A percentile compares a stretch with the other conserved stretches of the same genome.
Evolutionary conservation across 1,140 invertebrate species (phyloP).

Genomic region (Zaprionus ghesquierei): DNA sequence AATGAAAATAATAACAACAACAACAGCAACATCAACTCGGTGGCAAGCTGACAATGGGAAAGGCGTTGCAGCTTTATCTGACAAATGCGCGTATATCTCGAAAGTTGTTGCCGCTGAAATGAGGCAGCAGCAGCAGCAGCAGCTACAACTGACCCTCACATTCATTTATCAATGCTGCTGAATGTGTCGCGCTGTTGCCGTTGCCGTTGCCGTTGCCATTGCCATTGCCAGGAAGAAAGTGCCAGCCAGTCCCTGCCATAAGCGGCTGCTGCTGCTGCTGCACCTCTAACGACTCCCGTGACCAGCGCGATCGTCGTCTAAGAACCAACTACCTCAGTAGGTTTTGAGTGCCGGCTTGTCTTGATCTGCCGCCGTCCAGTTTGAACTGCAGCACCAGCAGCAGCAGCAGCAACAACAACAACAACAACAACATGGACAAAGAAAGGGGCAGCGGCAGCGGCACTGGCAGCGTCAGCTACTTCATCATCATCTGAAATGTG

Average conservation of each 20-base stretch:
- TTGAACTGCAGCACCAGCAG: slow-evolving; percentile 4
- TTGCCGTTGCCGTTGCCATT: background rate
- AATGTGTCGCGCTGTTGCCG: slow-evolving; percentile 34
- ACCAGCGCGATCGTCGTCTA: slow-evolving; percentile 21
- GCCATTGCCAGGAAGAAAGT: no score
- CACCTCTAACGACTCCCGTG: slow-evolving; percentile 44
- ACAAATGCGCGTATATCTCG: slow-evolving; percentile 78
- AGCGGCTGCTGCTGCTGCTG: slow-evolving; percentile 25
- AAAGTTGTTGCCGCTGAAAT: slow-evolving; percentile 65
- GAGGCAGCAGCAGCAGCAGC: slow-evolving; percentile 13
- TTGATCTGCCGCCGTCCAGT: slow-evolving; percentile 58
- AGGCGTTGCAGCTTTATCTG: slow-evolving; percentile 77
- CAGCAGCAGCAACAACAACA: background rate
- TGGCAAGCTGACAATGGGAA: slow-evolving; percentile 71
- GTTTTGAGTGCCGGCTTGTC: slow-evolving; percentile 31
- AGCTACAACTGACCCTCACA: slow-evolving; percentile 72
- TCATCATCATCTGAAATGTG: slow-evolving; percentile 74
- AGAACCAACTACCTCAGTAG: slow-evolving; percentile 20
- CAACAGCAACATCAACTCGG: slow-evolving; percentile 29
- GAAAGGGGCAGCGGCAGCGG: background rate
- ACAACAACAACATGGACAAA: background rate
- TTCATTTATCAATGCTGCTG: slow-evolving; percentile 69
- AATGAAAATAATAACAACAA: slow-evolving; percentile 15
- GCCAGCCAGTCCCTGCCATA: no score
- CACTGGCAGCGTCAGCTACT: slow-evolving; percentile 29